A percentile compares a stretch with the other conserved stretches of the same genome.
Evolutionary conservation across 2,113 vertebrate species (phyloP).

Genomic region (Zootoca vivipara): DNA sequence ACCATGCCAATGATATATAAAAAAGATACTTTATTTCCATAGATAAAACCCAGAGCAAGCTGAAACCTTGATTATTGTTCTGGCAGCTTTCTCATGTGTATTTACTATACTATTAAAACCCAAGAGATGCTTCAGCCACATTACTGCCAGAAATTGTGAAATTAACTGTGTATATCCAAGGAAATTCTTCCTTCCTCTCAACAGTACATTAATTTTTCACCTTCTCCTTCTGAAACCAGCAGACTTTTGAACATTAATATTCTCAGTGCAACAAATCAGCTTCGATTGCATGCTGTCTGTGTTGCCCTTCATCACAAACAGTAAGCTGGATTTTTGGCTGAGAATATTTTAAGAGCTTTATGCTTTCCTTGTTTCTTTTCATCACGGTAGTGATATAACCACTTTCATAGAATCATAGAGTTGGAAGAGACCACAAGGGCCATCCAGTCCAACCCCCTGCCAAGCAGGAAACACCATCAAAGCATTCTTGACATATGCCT

Average conservation of each 20-base stretch:
- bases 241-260: conserved; percentile 32
- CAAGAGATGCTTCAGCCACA: conserved; percentile 31
- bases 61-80: conserved; percentile 25
- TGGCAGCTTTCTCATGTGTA: conserved; percentile 31
- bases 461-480: too few species aligned
- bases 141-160: conserved; percentile 37
- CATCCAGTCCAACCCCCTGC: too few species aligned
- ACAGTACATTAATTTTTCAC: conserved; percentile 41
- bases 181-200: conserved; percentile 25
- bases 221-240: conserved; percentile 18
- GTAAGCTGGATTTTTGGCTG: background rate
- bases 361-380: too few species aligned
- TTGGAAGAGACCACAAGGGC: too few species aligned
- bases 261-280: conserved; percentile 34
- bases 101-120: conserved; percentile 28
- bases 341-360: background rate
- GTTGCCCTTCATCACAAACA: conserved; percentile 13
- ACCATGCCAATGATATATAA: background rate
- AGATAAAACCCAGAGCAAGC: conserved; percentile 26
- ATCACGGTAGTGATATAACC: background rate
- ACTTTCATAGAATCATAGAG: too few species aligned
- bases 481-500: too few species aligned
- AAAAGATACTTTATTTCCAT: conserved; percentile 13
- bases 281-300: conserved; percentile 5
- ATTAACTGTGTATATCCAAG: conserved; percentile 40